phyloP scores from a whole-genome alignment of 1,140 invertebrate species.

The Trigoniulus corallinus region DNA sequence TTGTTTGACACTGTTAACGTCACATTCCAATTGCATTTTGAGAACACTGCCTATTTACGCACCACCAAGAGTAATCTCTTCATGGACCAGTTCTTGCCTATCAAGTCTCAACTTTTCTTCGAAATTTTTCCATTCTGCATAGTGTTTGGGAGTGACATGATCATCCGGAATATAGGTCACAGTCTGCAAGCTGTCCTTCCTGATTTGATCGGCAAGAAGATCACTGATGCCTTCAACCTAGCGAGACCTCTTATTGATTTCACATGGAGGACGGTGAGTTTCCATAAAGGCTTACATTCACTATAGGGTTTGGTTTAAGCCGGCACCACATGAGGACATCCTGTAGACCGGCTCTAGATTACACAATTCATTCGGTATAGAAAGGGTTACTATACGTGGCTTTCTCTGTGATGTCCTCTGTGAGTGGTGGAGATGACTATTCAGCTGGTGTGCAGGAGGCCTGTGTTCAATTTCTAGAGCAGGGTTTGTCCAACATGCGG shows the following conservation, averaged over 20 bases:
- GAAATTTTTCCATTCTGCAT: slow-evolving; percentile 97
- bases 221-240: slow-evolving; percentile 80
- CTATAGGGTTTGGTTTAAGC: no score
- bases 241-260: slow-evolving; percentile 81
- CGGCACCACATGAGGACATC: no score
- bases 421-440: no score
- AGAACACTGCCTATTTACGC: slow-evolving; percentile 54
- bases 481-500: no score
- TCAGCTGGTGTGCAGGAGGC: no score
- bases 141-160: slow-evolving; percentile 85
- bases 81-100: slow-evolving; percentile 47
- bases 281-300: no score
- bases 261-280: slow-evolving; percentile 82
- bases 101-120: slow-evolving; percentile 74
- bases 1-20: slow-evolving; percentile 82
- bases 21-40: slow-evolving; percentile 82
- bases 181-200: slow-evolving; percentile 81
- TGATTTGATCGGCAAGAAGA: slow-evolving; percentile 64
- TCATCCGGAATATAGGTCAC: slow-evolving; percentile 73
- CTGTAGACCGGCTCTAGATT: no score
- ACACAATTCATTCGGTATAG: no score
- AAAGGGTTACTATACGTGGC: no score
- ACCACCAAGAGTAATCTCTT: slow-evolving; percentile 36
- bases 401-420: no score
- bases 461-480: no score